Percentiles rank a stretch among this genome's conserved stretches.
Conservation (phyloP, 2,113 vertebrate species). For the Noturus placidus region DNA sequence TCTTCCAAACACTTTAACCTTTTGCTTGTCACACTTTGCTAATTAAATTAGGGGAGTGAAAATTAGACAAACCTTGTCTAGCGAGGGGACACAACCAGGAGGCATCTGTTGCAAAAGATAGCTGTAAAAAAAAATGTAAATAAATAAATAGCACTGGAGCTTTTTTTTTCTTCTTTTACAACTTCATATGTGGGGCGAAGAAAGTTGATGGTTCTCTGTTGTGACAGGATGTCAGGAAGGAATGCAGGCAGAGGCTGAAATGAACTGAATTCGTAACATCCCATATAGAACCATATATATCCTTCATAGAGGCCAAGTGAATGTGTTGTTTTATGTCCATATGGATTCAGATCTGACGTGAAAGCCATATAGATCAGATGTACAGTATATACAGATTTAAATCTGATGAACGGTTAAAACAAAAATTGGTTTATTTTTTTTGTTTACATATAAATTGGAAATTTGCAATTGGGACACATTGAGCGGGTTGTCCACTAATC, state of each 20-base stretch:
- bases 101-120: constrained; percentile 41
- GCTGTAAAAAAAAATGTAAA: constrained; percentile 7
- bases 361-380: not conserved
- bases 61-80: constrained; percentile 14
- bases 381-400: not conserved
- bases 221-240: constrained; percentile 43
- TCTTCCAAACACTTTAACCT: constrained; percentile 25
- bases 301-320: not conserved
- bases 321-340: not conserved
- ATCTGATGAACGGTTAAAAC: not conserved
- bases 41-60: constrained; percentile 41
- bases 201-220: constrained; percentile 40
- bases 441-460: not conserved
- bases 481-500: too few relatives aligned
- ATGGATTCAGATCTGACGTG: not conserved
- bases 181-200: not conserved
- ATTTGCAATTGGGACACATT: not conserved
- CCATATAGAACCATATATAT: not conserved
- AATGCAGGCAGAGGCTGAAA: constrained; percentile 4
- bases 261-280: constrained; percentile 6
- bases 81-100: not conserved
- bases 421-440: not conserved
- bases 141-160: too few relatives aligned
- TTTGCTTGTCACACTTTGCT: constrained; percentile 33
- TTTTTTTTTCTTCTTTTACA: not conserved